Percentiles rank a stretch among this genome's conserved stretches.
phyloP scores from a whole-genome alignment of 1,140 invertebrate genomes.

The Tribolium madens region DNA sequence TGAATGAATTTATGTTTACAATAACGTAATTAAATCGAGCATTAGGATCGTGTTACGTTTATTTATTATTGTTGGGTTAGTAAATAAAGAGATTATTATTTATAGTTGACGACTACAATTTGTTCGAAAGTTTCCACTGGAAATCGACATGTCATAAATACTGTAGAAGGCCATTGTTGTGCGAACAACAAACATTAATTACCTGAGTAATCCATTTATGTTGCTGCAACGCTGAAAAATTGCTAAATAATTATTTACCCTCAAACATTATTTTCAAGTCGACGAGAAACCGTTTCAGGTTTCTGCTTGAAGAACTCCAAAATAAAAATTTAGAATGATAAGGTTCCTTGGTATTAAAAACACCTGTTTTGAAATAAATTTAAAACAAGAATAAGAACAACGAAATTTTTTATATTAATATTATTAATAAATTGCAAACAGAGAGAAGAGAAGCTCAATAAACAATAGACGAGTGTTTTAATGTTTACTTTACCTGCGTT shows the following conservation, averaged over 20 bases:
- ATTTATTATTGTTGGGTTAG: background rate
- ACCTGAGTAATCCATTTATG: background rate
- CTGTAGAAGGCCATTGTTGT: background rate
- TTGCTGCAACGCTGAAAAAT: background rate
- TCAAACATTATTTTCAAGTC: background rate
- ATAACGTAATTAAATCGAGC: slow-evolving; percentile 6
- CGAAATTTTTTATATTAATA: too few species aligned
- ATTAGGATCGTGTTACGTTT: background rate
- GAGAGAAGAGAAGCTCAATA: too few species aligned
- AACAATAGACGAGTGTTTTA: too few species aligned
- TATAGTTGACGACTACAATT: background rate
- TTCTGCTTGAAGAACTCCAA: background rate
- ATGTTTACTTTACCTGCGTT: too few species aligned
- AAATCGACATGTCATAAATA: background rate
- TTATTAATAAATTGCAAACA: too few species aligned
- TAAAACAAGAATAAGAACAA: too few species aligned
- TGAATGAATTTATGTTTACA: slow-evolving; percentile 13
- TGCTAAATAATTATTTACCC: background rate
- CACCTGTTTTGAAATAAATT: too few species aligned
- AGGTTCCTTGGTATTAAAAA: background rate
- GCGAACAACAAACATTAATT: background rate
- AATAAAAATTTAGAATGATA: background rate
- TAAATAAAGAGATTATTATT: background rate
- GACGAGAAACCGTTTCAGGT: background rate
- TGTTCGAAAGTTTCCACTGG: background rate